Conservation (phyloP, 2,888 invertebrate species). For the Xylocampa areola region DNA sequence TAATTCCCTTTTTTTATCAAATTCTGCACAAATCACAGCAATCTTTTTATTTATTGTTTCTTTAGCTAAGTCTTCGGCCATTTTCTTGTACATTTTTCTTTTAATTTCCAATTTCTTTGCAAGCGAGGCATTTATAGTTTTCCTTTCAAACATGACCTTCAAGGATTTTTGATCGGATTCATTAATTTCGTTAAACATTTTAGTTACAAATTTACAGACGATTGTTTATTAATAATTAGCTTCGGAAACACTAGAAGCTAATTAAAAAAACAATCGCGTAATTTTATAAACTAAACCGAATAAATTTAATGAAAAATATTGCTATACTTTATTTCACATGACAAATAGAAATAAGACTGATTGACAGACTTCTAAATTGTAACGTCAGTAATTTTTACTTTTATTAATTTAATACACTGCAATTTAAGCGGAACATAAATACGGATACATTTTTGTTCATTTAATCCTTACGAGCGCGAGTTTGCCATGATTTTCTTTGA, state of each 20-base stretch:
- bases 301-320: background rate
- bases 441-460: too few species aligned
- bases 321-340: background rate
- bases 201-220: slow-evolving; percentile 16
- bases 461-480: too few species aligned
- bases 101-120: background rate
- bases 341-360: too few species aligned
- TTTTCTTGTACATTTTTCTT: background rate
- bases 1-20: slow-evolving; percentile 1
- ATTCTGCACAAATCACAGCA: background rate
- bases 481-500: too few species aligned
- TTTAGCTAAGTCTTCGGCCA: background rate
- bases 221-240: slow-evolving; percentile 9
- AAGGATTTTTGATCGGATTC: slow-evolving; percentile 42
- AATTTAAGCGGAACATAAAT: too few species aligned
- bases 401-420: too few species aligned
- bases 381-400: too few species aligned
- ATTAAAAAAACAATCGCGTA: slow-evolving; percentile 10
- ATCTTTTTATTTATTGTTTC: background rate
- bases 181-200: slow-evolving; percentile 25
- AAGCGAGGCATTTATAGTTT: background rate
- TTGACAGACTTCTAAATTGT: too few species aligned
- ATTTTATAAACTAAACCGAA: slow-evolving; percentile 1
- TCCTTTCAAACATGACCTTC: slow-evolving; percentile 55
- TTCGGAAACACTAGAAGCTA: background rate